phyloP scores from a whole-genome alignment of 2,797 vertebrate genomes.

The Coilia nasus region DNA sequence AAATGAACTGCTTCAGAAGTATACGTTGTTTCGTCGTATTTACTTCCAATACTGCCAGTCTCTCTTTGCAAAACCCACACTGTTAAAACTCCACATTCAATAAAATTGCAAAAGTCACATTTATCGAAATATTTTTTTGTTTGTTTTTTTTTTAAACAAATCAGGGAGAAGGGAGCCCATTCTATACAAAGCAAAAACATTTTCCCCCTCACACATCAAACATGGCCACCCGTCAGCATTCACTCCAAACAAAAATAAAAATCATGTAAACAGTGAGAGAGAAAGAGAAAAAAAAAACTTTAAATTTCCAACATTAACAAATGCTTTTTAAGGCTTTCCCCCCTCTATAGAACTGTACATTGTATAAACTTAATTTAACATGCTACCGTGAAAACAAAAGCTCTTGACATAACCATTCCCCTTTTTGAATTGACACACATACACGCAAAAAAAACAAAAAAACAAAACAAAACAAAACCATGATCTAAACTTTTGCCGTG shows the following conservation, averaged over 20 bases:
- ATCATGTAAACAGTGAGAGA: constrained; percentile 57
- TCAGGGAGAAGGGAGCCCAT: constrained; percentile 45
- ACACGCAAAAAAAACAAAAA: constrained; percentile 79
- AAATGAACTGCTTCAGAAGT: not conserved
- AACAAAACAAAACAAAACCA: constrained; percentile 80
- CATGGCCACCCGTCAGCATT: constrained; percentile 42
- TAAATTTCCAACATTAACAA: constrained; percentile 76
- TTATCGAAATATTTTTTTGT: constrained; percentile 29
- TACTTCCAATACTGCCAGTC: not conserved
- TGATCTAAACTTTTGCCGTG: constrained; percentile 81
- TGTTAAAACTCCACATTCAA: constrained; percentile 1
- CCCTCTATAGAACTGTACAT: constrained; percentile 80
- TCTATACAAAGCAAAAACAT: constrained; percentile 52
- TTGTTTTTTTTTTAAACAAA: constrained; percentile 43
- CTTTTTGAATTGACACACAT: constrained; percentile 64
- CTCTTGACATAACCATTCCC: constrained; percentile 75
- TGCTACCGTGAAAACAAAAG: constrained; percentile 90
- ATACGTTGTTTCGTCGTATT: not conserved
- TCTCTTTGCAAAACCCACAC: not conserved
- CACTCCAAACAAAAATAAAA: constrained; percentile 46
- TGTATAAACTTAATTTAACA: constrained; percentile 95
- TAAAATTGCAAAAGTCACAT: constrained; percentile 24
- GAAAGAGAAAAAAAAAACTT: constrained; percentile 61
- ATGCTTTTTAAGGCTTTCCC: constrained; percentile 77
- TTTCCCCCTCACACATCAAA: constrained; percentile 42